These are phyloP conservation scores for Papilio gigon DNA, from an alignment of 2,888 invertebrate genomes.

Conservation along the genomic window DNA sequence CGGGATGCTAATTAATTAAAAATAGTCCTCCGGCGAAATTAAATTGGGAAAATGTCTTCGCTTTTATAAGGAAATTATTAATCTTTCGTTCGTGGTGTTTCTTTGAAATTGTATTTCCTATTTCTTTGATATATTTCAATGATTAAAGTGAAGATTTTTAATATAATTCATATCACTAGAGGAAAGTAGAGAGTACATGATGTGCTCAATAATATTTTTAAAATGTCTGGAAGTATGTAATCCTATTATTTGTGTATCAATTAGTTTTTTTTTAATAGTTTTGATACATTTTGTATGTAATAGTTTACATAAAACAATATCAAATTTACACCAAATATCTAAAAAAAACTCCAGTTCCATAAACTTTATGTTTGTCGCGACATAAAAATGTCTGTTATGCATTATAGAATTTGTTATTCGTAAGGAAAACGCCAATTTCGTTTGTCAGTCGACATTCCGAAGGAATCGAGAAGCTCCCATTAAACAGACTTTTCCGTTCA, in stretches of 20 bases:
- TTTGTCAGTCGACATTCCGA: constrained; percentile 57
- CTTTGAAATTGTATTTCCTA: constrained; percentile 11
- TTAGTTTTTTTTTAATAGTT: no score
- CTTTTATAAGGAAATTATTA: constrained; percentile 32
- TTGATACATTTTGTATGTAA: no score
- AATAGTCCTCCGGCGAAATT: constrained; percentile 43
- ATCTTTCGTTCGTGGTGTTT: constrained; percentile 16
- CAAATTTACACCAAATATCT: background rate
- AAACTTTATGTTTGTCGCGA: constrained; percentile 21
- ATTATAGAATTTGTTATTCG: constrained; percentile 51
- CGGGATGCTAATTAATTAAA: constrained; percentile 71
- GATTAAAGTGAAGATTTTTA: background rate
- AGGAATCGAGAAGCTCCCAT: constrained; percentile 51
- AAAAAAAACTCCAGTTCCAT: background rate
- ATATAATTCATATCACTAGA: no score
- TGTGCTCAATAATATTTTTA: background rate
- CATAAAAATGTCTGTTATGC: constrained; percentile 52
- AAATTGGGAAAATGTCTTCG: constrained; percentile 28
- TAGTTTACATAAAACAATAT: background rate
- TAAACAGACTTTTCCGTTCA: constrained; percentile 54
- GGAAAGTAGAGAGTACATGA: no score
- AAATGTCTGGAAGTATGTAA: no score
- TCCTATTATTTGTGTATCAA: no score
- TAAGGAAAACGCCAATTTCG: constrained; percentile 58
- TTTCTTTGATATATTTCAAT: background rate